A percentile compares a stretch with the other conserved stretches of the same genome.
These are phyloP conservation scores for Sarcoramphus papa DNA, from an alignment of 2,797 vertebrate species.

Conservation along the genomic window DNA sequence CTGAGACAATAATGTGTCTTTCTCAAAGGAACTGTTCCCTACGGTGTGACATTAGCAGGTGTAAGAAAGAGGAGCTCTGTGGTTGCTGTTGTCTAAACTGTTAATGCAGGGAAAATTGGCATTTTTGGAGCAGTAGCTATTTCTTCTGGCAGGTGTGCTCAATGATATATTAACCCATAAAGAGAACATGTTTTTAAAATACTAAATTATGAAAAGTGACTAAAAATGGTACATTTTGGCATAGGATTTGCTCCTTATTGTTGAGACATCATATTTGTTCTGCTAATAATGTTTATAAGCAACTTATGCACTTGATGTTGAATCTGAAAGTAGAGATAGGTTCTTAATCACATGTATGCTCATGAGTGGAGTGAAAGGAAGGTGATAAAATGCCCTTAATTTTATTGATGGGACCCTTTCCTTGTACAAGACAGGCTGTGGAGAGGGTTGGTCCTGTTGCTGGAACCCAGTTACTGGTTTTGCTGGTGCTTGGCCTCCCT, in stretches of 20 bases:
- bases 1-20: background rate
- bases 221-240: background rate
- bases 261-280: background rate
- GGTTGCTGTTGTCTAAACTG: background rate
- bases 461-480: background rate
- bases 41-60: background rate
- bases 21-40: background rate
- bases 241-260: background rate
- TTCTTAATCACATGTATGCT: background rate
- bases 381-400: background rate
- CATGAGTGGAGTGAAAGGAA: background rate
- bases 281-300: background rate
- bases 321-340: background rate
- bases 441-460: background rate
- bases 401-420: background rate
- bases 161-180: background rate
- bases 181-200: background rate
- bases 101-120: background rate
- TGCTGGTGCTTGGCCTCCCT: background rate
- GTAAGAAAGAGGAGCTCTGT: background rate
- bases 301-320: fast-evolving
- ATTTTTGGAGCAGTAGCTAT: background rate
- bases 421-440: background rate
- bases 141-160: background rate
- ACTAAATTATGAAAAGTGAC: background rate